These are phyloP conservation scores for Stenoptilia bipunctidactyla DNA, from an alignment of 2,888 invertebrate genomes.

Conservation along the genomic window DNA sequence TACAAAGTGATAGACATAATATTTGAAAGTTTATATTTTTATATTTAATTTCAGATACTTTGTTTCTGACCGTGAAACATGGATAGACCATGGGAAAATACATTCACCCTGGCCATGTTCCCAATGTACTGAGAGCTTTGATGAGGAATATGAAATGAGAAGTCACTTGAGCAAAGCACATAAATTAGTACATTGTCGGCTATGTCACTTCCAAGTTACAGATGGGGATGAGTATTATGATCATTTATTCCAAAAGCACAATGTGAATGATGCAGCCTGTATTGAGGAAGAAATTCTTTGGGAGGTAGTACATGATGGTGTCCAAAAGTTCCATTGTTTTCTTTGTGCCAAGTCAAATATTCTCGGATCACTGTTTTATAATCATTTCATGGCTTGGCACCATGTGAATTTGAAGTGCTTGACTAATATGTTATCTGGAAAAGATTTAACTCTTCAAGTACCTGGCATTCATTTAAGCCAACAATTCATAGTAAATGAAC, in stretches of 20 bases:
- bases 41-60: constrained; percentile 52
- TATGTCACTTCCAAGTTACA: constrained; percentile 50
- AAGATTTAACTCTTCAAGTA: constrained; percentile 42
- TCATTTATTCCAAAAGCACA: constrained; percentile 54
- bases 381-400: constrained; percentile 58
- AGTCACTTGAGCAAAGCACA: constrained; percentile 41
- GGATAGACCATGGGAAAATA: constrained; percentile 43
- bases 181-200: constrained; percentile 50
- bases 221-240: constrained; percentile 44
- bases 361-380: constrained; percentile 35
- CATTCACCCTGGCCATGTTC: constrained; percentile 61
- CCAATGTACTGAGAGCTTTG: constrained; percentile 47
- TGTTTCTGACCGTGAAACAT: constrained; percentile 45
- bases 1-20: no score
- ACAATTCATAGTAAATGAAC: constrained; percentile 40
- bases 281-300: constrained; percentile 42
- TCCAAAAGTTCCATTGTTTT: constrained; percentile 38
- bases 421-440: constrained; percentile 41
- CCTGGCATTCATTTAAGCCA: constrained; percentile 49
- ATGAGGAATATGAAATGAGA: constrained; percentile 34
- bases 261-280: constrained; percentile 34
- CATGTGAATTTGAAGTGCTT: constrained; percentile 59
- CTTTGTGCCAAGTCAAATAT: constrained; percentile 47
- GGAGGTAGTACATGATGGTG: constrained; percentile 39
- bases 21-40: no score